Evolutionary conservation across 2,113 vertebrate species (phyloP).

Genomic region (Aspiorhynchus laticeps): DNA sequence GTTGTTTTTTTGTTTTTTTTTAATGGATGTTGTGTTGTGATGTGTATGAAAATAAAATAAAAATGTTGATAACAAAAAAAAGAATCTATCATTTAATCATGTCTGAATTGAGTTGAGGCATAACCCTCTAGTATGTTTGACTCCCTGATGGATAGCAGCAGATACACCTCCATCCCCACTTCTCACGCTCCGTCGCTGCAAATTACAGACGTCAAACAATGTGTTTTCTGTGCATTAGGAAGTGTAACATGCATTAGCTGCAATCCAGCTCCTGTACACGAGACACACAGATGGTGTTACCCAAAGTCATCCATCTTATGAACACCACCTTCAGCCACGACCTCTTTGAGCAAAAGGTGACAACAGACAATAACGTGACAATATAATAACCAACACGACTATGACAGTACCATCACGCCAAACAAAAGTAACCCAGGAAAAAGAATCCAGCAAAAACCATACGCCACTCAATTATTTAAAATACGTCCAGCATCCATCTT

Average conservation of each 20-base stretch:
- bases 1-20: too few species aligned
- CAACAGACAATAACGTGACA: background rate
- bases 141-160: background rate
- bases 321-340: background rate
- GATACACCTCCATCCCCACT: background rate
- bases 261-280: background rate
- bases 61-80: too few species aligned
- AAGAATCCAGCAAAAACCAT: background rate
- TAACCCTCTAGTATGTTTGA: background rate
- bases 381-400: background rate
- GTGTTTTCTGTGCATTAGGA: background rate
- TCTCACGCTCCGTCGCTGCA: background rate
- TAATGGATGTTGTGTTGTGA: too few species aligned
- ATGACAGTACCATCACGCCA: background rate
- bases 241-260: background rate
- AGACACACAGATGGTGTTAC: background rate
- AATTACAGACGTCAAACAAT: background rate
- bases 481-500: conserved; percentile 23
- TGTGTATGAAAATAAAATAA: too few species aligned
- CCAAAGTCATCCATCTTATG: background rate
- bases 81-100: background rate
- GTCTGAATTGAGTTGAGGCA: too few species aligned
- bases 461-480: background rate
- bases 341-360: background rate
- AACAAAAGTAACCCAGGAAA: background rate